phyloP scores from a whole-genome alignment of 2,113 vertebrate genomes.

The Emydocephalus ijimae region DNA sequence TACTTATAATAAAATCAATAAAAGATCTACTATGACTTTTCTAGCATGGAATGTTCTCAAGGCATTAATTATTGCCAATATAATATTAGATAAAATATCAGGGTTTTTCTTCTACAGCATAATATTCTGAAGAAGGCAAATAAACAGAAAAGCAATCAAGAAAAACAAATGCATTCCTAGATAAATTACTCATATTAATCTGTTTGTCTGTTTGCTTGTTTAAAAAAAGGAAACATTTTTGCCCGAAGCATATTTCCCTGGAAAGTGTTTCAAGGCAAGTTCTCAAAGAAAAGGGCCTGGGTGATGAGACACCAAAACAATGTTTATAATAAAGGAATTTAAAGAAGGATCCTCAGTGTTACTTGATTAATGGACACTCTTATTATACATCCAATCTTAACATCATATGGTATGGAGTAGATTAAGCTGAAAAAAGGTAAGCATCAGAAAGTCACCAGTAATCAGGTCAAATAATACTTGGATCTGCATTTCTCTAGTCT shows the following conservation, averaged over 20 bases:
- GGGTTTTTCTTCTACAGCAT: background rate
- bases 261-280: background rate
- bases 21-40: background rate
- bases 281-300: background rate
- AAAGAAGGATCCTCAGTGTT: background rate
- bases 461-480: background rate
- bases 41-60: background rate
- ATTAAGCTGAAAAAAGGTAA: background rate
- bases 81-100: background rate
- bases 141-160: background rate
- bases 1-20: background rate
- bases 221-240: background rate
- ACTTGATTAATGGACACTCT: background rate
- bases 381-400: background rate
- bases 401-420: background rate
- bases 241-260: background rate
- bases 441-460: background rate
- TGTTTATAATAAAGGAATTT: background rate
- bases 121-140: background rate
- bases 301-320: background rate
- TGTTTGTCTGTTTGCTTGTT: background rate
- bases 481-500: background rate
- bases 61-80: background rate
- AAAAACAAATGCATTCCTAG: background rate
- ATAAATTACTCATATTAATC: background rate